Conservation (phyloP, 92 coral and sea anemone species). For the Epizoanthus ramosus region DNA sequence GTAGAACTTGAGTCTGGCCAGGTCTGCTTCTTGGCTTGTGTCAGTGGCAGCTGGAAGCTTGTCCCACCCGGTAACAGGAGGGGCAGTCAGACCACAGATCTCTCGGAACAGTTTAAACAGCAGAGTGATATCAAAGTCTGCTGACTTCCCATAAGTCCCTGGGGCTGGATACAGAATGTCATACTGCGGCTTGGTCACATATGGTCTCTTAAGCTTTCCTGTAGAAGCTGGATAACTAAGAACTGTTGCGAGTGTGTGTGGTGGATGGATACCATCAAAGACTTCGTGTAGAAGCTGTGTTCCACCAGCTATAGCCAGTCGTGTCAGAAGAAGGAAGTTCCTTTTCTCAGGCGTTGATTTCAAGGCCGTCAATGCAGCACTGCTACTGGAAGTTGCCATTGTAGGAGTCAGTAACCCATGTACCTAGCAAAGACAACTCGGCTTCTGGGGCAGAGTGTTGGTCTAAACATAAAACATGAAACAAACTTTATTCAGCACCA, state of each 20-base stretch:
- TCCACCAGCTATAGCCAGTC: slow-evolving; percentile 54
- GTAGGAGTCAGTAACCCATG: too few species aligned
- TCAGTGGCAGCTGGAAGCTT: slow-evolving; percentile 38
- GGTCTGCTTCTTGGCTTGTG: slow-evolving; percentile 43
- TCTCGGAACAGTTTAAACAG: slow-evolving; percentile 22
- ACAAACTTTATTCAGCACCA: too few species aligned
- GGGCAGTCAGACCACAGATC: slow-evolving; percentile 33
- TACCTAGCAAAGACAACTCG: too few species aligned
- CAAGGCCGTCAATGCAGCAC: slow-evolving; percentile 10
- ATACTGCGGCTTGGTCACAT: slow-evolving; percentile 28
- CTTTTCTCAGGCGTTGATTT: slow-evolving; percentile 19
- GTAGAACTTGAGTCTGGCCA: slow-evolving; percentile 46
- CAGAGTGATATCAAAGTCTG: slow-evolving; percentile 53
- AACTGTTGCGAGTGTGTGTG: slow-evolving; percentile 30
- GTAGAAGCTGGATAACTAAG: slow-evolving; percentile 9
- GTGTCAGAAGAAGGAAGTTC: slow-evolving; percentile 52
- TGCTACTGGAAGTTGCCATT: neutral
- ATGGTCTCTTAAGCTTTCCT: slow-evolving; percentile 20
- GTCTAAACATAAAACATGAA: too few species aligned
- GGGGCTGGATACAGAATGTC: slow-evolving; percentile 47
- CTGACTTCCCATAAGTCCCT: slow-evolving; percentile 47
- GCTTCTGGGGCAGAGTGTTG: too few species aligned
- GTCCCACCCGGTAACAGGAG: slow-evolving; percentile 52
- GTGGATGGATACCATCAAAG: slow-evolving; percentile 41
- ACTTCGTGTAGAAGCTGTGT: slow-evolving; percentile 48